Evolutionary conservation across 2,797 vertebrate species (phyloP), one percentile per base, ranked within the genome.

Genomic region (Sus cebifrons): DNA sequence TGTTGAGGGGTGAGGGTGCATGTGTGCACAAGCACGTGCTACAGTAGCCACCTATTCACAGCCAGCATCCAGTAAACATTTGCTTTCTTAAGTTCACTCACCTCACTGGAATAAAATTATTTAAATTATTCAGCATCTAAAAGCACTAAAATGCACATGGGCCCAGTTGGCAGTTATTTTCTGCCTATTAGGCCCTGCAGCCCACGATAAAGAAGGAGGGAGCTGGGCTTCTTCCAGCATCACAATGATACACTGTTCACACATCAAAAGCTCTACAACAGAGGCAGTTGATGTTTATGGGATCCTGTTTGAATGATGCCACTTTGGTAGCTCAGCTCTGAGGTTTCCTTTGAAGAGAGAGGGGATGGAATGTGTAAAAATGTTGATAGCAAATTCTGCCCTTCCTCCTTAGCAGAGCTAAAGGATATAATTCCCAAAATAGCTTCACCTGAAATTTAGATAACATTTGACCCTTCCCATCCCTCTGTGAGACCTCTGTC

Each of bases 111-210:
- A 98, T 98, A 56, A 95, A 98, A 97, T 98, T 97, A 98, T 97
- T 98, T 98, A 97, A 98, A 98, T 98, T 98, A 98, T 98, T 98
- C 97, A 98, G 17, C 75, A 97, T 96, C 94, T 98, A 97, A 98
- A 97, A 97, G 95, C 96, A 90, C 89, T 98, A 97, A 98, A 98
- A 98, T 97, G 92, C 98, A 98, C 74, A 64, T 0, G 60, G 83
- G 96, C 96, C 95, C 96, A 70, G 94, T 98, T 98, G 98, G 97
- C 92, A 96, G 96, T 97, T 97, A 97, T 95, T 98, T 98, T 97
- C 97, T 98, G 97, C 87, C 95, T 98, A 98, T 98, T 98, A 98
- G 95, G 78, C 0, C 0, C 90, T 98, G 92, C 64, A 98, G 87
- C 89, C 96, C 97, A 93, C 95, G 98, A 96, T 97, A 97, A 98